A percentile compares a stretch with the other conserved stretches of the same genome.
These are phyloP conservation scores for Idaea aversata DNA, from an alignment of 2,888 invertebrate species.

Conservation along the genomic window DNA sequence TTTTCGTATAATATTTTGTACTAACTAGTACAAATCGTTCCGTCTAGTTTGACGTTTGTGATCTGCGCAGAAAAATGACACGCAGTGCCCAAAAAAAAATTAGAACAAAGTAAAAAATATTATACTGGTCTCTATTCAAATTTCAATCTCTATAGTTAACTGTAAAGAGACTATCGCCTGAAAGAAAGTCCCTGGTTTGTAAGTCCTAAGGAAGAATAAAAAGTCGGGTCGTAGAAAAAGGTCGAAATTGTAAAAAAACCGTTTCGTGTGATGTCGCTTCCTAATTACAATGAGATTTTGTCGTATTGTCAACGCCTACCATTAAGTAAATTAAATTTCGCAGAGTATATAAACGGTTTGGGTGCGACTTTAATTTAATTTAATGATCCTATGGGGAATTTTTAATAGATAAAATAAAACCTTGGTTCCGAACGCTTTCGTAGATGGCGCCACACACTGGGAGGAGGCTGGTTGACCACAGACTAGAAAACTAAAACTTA, in stretches of 20 bases:
- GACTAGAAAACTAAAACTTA: too few relatives aligned
- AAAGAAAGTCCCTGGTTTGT: not conserved
- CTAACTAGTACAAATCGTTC: too few relatives aligned
- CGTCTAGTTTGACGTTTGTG: too few relatives aligned
- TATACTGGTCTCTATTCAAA: too few relatives aligned
- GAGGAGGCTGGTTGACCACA: too few relatives aligned
- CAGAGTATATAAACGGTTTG: slow-evolving; percentile 41
- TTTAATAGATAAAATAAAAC: not conserved
- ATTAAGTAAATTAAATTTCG: slow-evolving; percentile 61
- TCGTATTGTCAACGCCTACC: slow-evolving; percentile 38
- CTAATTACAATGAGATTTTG: slow-evolving; percentile 18
- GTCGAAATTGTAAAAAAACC: not conserved
- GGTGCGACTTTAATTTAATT: slow-evolving; percentile 38
- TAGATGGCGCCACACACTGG: not conserved
- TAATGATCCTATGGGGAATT: slow-evolving; percentile 13
- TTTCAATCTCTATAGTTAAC: too few relatives aligned
- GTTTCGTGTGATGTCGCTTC: slow-evolving; percentile 5
- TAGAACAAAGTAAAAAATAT: too few relatives aligned
- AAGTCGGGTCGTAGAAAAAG: not conserved
- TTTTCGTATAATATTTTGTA: too few relatives aligned
- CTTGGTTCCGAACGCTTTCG: not conserved
- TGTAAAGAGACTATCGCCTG: not conserved
- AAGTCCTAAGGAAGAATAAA: not conserved
- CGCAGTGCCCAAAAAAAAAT: too few relatives aligned
- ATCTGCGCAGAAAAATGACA: too few relatives aligned